These are phyloP conservation scores for Astreopora myriophthalma DNA, from an alignment of 64 coral and sea anemone species.

Conservation along the genomic window DNA sequence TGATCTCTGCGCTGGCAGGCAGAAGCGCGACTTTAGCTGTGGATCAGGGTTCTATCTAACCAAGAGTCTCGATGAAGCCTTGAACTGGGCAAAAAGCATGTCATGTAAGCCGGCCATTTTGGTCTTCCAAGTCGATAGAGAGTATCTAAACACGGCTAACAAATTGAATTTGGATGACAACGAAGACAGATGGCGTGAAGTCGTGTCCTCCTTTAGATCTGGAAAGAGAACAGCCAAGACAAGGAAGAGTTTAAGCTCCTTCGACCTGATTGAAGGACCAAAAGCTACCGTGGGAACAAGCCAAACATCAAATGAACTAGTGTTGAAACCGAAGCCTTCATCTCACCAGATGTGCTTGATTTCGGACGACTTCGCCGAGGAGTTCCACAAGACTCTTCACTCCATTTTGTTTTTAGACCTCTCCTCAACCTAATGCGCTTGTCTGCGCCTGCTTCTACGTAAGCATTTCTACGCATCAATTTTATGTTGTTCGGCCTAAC, in stretches of 20 bases:
- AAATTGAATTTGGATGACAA: slow-evolving; percentile 17
- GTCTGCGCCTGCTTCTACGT: too few species aligned
- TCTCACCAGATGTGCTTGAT: slow-evolving; percentile 68
- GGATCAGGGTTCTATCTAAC: slow-evolving; percentile 73
- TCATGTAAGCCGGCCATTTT: slow-evolving; percentile 69
- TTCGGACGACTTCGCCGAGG: slow-evolving; percentile 46
- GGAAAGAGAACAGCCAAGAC: background rate
- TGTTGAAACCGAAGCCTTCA: background rate
- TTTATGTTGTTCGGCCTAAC: too few species aligned
- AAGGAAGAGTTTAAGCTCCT: slow-evolving; percentile 15
- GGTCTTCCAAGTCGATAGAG: slow-evolving; percentile 20
- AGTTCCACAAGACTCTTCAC: slow-evolving; percentile 6
- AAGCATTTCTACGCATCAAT: too few species aligned
- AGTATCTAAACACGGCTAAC: background rate
- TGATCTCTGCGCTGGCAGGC: slow-evolving; percentile 14
- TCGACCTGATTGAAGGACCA: slow-evolving; percentile 65
- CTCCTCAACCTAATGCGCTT: too few species aligned
- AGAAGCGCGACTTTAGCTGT: slow-evolving; percentile 76
- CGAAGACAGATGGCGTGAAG: background rate
- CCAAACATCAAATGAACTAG: background rate
- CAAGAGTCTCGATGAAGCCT: slow-evolving; percentile 16
- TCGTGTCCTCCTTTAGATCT: slow-evolving; percentile 41
- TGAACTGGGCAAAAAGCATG: slow-evolving; percentile 25
- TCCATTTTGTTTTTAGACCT: slow-evolving; percentile 40
- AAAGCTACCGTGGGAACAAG: background rate